Conservation (phyloP, 2,888 invertebrate species). For the Calameuta pallipes region DNA sequence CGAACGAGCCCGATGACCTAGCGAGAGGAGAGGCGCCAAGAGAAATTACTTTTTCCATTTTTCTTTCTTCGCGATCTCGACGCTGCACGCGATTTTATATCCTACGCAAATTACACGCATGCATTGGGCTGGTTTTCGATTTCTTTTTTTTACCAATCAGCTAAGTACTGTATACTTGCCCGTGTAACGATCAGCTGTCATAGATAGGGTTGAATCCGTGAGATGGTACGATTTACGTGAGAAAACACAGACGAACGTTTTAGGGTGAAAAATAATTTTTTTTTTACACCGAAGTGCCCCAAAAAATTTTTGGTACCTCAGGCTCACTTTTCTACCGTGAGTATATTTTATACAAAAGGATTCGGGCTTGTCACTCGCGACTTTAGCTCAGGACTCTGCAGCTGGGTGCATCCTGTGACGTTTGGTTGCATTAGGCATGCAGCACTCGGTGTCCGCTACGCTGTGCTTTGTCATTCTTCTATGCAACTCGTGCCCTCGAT, state of each 20-base stretch:
- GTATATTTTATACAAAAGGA: background rate
- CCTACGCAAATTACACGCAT: background rate
- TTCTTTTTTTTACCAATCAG: background rate
- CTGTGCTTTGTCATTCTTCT: slow-evolving; percentile 43
- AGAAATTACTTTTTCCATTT: slow-evolving; percentile 59
- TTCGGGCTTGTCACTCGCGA: background rate
- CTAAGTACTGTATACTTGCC: background rate
- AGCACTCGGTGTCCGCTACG: slow-evolving; percentile 29
- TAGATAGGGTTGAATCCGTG: too few relatives aligned
- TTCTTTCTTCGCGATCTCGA: slow-evolving; percentile 42
- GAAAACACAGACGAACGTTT: background rate
- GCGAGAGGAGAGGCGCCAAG: slow-evolving; percentile 37
- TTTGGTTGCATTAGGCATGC: slow-evolving; percentile 30
- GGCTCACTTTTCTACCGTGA: background rate
- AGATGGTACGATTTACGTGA: background rate
- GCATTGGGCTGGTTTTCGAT: background rate
- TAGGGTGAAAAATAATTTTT: too few relatives aligned
- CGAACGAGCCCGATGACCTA: slow-evolving; percentile 4
- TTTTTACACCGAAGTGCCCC: too few relatives aligned
- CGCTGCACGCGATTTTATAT: slow-evolving; percentile 14
- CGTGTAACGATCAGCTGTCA: background rate
- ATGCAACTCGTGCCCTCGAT: slow-evolving; percentile 53
- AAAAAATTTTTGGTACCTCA: too few relatives aligned
- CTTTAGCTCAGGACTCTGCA: background rate
- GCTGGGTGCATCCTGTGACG: background rate